Evolutionary conservation across 2,797 vertebrate species (phyloP).

Genomic region (Clarias platycephalus): DNA sequence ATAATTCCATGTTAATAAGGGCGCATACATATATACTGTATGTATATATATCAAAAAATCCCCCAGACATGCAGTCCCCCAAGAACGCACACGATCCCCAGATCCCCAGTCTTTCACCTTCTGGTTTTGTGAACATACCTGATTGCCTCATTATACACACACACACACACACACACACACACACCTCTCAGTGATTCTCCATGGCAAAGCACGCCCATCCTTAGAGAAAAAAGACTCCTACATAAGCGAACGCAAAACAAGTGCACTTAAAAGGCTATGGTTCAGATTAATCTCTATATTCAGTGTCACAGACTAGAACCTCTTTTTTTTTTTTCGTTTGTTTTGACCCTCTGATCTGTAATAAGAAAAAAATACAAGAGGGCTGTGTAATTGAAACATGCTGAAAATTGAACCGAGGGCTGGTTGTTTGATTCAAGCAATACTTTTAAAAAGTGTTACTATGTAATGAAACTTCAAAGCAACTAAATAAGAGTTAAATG

Average conservation of each 20-base stretch:
- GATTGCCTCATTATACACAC: slow-evolving; percentile 7
- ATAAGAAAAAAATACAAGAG: not conserved
- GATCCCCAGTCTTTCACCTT: not conserved
- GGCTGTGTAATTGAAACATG: not conserved
- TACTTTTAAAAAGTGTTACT: not conserved
- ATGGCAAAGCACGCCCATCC: slow-evolving; percentile 29
- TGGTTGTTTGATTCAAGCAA: not conserved
- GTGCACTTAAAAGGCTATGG: slow-evolving; percentile 13
- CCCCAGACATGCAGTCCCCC: not conserved
- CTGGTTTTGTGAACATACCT: not conserved
- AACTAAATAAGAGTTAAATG: not conserved
- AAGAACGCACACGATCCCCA: slow-evolving; percentile 8
- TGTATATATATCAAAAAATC: not conserved
- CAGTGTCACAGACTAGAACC: not conserved
- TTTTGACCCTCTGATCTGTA: not conserved
- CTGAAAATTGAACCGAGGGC: not conserved
- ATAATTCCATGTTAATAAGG: not conserved
- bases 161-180: not conserved
- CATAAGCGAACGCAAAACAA: slow-evolving; percentile 23
- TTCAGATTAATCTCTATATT: not conserved
- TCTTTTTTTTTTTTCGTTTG: not conserved
- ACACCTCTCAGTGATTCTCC: not conserved
- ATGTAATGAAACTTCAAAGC: not conserved
- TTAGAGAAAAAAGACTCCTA: not conserved
- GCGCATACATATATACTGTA: not conserved